Percentiles rank a stretch among this genome's conserved stretches.
These are phyloP conservation scores for Lagopus leucura DNA, from an alignment of 2,113 vertebrate species.

Conservation along the genomic window DNA sequence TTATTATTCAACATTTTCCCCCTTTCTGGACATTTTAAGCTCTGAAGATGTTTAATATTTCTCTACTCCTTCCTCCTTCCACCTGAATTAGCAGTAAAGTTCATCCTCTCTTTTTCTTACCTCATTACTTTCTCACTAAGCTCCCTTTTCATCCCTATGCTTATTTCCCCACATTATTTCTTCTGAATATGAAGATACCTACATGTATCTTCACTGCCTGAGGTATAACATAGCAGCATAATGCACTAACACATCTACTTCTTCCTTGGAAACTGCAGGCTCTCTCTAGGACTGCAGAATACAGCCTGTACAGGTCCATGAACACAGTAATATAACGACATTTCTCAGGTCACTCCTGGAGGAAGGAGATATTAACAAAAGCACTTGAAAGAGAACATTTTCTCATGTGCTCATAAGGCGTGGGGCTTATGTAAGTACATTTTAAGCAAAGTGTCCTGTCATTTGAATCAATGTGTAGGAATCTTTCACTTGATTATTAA, in stretches of 20 bases:
- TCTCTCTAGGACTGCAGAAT: background rate
- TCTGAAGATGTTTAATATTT: background rate
- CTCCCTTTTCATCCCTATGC: background rate
- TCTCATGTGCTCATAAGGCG: background rate
- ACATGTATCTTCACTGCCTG: background rate
- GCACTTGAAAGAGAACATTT: background rate
- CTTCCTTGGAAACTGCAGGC: background rate
- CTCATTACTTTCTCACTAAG: background rate
- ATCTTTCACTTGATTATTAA: background rate
- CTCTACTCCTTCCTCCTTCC: background rate
- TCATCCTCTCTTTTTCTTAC: background rate
- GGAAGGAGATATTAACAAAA: background rate
- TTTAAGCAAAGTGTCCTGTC: accelerated
- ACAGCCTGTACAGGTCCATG: background rate
- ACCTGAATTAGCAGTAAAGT: background rate
- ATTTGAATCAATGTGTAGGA: background rate
- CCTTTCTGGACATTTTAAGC: background rate
- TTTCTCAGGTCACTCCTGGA: background rate
- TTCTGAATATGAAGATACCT: background rate
- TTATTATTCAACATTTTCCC: background rate
- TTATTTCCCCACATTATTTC: background rate
- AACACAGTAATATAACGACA: background rate
- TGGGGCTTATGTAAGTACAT: accelerated
- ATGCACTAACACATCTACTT: too few species aligned
- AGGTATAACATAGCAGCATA: background rate